These are phyloP conservation scores for Cecropterus lyciades DNA, from an alignment of 1,140 invertebrate species.

Conservation along the genomic window DNA sequence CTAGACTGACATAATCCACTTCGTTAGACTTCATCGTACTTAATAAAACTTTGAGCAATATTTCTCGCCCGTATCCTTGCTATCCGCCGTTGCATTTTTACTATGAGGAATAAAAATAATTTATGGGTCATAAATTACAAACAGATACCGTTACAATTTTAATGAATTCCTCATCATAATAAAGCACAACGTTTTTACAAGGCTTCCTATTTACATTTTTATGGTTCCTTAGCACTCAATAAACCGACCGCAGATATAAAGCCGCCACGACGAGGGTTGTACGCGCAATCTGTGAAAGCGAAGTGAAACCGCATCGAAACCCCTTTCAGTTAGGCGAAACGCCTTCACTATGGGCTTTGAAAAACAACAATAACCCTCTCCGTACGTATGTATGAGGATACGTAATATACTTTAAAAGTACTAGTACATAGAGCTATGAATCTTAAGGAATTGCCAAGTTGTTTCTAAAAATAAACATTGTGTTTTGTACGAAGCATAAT, in stretches of 20 bases:
- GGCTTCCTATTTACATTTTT: slow-evolving; percentile 73
- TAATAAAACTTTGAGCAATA: slow-evolving; percentile 25
- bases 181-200: slow-evolving; percentile 51
- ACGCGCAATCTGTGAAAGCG: slow-evolving; percentile 65
- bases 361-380: slow-evolving; percentile 79
- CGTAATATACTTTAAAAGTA: slow-evolving; percentile 79
- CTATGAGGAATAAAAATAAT: slow-evolving; percentile 23
- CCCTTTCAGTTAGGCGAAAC: slow-evolving; percentile 69
- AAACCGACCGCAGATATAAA: too few species aligned
- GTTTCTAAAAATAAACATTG: too few species aligned
- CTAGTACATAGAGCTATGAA: slow-evolving; percentile 51
- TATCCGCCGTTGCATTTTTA: neutral
- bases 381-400: slow-evolving; percentile 75
- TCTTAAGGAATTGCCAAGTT: slow-evolving; percentile 32
- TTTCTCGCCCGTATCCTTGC: slow-evolving; percentile 2
- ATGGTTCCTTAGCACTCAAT: slow-evolving; percentile 74
- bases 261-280: slow-evolving; percentile 46
- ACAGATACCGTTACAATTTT: slow-evolving; percentile 36
- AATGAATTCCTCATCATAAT: slow-evolving; percentile 53
- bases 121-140: slow-evolving; percentile 32
- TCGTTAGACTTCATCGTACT: slow-evolving; percentile 16
- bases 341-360: slow-evolving; percentile 66
- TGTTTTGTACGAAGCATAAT: too few species aligned
- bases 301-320: slow-evolving; percentile 62
- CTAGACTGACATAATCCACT: slow-evolving; percentile 62